These are phyloP conservation scores for Montipora cactus DNA, from an alignment of 64 coral and sea anemone species.

Conservation along the genomic window DNA sequence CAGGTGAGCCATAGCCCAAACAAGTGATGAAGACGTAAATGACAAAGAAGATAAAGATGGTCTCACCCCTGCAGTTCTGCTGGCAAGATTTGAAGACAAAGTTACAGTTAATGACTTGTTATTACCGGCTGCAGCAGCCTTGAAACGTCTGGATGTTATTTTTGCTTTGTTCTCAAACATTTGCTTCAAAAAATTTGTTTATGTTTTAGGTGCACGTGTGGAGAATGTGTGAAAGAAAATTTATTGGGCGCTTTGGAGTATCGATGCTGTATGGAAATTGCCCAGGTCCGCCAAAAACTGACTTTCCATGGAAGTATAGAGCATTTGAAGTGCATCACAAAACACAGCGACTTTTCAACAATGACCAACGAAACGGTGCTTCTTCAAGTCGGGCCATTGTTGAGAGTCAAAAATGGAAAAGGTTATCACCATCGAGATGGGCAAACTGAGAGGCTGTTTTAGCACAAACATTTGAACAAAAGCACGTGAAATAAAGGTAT, in stretches of 20 bases:
- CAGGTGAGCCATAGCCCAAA: too few species aligned
- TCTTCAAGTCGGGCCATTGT: conserved; percentile 16
- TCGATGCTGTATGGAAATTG: conserved; percentile 30
- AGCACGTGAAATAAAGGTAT: not conserved
- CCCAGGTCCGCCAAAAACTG: not conserved
- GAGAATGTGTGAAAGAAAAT: not conserved
- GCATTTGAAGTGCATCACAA: conserved; percentile 38
- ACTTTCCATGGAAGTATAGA: conserved; percentile 35
- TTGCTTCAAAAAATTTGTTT: not conserved
- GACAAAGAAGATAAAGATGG: too few species aligned
- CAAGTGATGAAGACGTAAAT: too few species aligned
- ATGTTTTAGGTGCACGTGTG: not conserved
- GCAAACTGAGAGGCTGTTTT: not conserved
- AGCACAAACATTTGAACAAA: not conserved
- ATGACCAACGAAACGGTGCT: conserved; percentile 48
- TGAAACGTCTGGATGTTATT: not conserved
- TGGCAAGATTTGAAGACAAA: not conserved
- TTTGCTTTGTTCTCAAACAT: not conserved
- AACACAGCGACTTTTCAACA: conserved; percentile 56
- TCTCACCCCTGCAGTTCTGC: too few species aligned
- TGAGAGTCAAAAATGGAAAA: not conserved
- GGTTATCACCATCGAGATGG: not conserved
- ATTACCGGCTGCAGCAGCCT: not conserved
- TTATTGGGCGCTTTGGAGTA: conserved; percentile 8
- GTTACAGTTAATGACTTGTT: not conserved